Base-by-base conservation (phyloP, 23 tunicate genomes). In the Trididemnum miniatum region DNA sequence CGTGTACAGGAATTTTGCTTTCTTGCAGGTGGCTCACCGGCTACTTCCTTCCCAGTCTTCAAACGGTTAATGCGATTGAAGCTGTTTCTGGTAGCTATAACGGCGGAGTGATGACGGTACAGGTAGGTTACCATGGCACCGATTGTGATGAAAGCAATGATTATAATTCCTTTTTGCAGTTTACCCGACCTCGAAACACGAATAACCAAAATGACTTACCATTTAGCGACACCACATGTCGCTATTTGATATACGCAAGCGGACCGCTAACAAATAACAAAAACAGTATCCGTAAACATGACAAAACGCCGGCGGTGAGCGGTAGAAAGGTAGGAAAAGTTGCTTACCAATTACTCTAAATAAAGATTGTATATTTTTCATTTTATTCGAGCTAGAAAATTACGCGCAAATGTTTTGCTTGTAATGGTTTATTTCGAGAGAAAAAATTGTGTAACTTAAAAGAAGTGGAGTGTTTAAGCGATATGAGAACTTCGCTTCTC, bases 21-120 rank as follows among this genome's bases (percentile, higher is more conserved):
- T 20, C 4, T 62, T 62, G 69, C 27, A 67, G 75, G 25, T 67
- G 38, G 37, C 32, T 67, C 38, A 67, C 31, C 23, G 82, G 63
- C 15, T 34, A 44, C 23, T 57, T 59, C 22, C 35, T 15, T 37
- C 82, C 89, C 3, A 39, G 38, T 40, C 66, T 65, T 27, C 50
- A 59, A n/a, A 65, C 78, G 12, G 2, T 77, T 12, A 79, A 82
- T 51, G 80, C 65, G 50, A 7, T 77, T 20, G 9, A 51, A 29
- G 63, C 35, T 76, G 52, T 64, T 20, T 12, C 62, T 2, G 90
- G 90, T 30, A 91, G 81, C 65, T 86, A 91, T 36, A 25, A 33
- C 18, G 82, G 86, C 81, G 97, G 97, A 49, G 69, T 76, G 9
- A 35, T 91, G 84, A 85, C 97, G 3, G 51, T 86, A 18, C 65